Conservation (phyloP, 2,888 invertebrate species). For the Tetragnatha montana region DNA sequence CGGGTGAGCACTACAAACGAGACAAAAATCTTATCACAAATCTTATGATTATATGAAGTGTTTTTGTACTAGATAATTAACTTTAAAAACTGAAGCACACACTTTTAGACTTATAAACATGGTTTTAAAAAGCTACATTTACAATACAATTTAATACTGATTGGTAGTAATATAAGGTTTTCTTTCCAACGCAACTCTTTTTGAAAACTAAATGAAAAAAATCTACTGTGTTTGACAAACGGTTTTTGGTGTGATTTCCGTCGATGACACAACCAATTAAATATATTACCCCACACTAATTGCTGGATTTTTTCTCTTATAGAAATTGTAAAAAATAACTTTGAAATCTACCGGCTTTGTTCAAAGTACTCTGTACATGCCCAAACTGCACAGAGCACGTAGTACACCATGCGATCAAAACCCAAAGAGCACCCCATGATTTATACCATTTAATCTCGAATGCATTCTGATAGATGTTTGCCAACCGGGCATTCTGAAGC, state of each 20-base stretch:
- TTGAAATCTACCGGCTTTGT: neutral
- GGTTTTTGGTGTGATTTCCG: neutral
- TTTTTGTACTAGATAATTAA: too few relatives aligned
- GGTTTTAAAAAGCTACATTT: neutral
- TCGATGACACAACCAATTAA: neutral
- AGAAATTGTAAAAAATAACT: too few relatives aligned
- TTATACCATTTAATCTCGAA: conserved; percentile 39
- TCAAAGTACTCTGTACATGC: neutral
- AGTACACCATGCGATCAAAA: neutral
- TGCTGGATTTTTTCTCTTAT: neutral
- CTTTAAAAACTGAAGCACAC: too few relatives aligned
- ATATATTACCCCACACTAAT: neutral
- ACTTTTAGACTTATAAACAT: neutral
- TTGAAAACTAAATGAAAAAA: neutral
- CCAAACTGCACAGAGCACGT: too few relatives aligned
- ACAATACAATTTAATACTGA: neutral
- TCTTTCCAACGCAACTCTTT: too few relatives aligned
- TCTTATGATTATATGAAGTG: too few relatives aligned
- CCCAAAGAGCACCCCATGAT: neutral
- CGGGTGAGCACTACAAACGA: too few relatives aligned
- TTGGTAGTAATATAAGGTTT: too few relatives aligned
- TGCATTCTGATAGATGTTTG: conserved; percentile 37
- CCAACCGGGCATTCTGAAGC: conserved; percentile 20
- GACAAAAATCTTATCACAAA: too few relatives aligned
- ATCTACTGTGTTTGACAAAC: neutral